phyloP scores from a whole-genome alignment of 2,113 vertebrate genomes.

The Hyperopisus bebe region DNA sequence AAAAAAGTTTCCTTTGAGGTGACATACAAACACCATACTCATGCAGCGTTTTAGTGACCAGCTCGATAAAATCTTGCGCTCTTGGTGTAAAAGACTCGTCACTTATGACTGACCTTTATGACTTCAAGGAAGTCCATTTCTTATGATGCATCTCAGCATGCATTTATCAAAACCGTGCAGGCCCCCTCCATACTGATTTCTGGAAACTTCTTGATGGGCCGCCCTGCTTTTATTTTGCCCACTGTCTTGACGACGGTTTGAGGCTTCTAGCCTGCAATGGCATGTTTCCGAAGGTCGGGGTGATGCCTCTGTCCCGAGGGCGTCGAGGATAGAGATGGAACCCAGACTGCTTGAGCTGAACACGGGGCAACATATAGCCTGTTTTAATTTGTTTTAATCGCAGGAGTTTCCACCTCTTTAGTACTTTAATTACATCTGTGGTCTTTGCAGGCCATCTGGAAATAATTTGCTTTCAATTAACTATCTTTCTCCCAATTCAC shows the following conservation, averaged over 20 bases:
- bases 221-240: background rate
- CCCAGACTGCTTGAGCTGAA: background rate
- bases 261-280: background rate
- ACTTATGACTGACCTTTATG: background rate
- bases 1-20: background rate
- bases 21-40: background rate
- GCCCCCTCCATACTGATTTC: background rate
- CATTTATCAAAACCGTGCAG: background rate
- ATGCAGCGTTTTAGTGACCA: background rate
- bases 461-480: constrained; percentile 61
- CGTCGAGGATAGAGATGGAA: background rate
- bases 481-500: constrained; percentile 48
- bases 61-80: background rate
- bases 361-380: constrained; percentile 56
- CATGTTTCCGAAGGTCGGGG: background rate
- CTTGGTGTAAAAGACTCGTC: background rate
- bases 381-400: constrained; percentile 51
- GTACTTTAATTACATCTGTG: constrained; percentile 51
- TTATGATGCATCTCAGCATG: background rate
- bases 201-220: background rate
- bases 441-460: constrained; percentile 56
- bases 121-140: background rate
- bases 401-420: constrained; percentile 54
- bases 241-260: background rate
- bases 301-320: background rate